These are phyloP conservation scores for Drosophila busckii DNA, from an alignment of 1,140 invertebrate genomes.

Conservation along the genomic window DNA sequence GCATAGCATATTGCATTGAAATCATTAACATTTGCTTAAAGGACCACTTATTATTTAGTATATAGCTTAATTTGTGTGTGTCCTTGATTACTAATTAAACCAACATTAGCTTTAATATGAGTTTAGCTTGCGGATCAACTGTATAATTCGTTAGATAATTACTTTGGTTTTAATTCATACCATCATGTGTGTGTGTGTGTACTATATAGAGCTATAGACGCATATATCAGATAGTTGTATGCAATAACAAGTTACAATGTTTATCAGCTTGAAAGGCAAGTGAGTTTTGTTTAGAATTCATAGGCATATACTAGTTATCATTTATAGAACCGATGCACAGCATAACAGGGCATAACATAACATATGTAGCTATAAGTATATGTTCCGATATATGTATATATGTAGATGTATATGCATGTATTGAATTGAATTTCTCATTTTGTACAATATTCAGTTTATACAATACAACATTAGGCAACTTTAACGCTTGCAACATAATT, in stretches of 20 bases:
- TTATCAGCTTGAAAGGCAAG: slow-evolving; percentile 24
- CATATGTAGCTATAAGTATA: slow-evolving; percentile 20
- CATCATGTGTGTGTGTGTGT: not conserved
- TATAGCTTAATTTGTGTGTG: slow-evolving; percentile 7
- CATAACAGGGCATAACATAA: slow-evolving; percentile 45
- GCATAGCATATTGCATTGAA: too few species aligned
- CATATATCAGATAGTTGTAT: slow-evolving; percentile 43
- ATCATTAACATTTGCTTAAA: too few species aligned
- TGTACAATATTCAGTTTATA: slow-evolving; percentile 25
- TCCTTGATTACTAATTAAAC: slow-evolving; percentile 48
- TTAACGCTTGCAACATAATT: slow-evolving; percentile 39
- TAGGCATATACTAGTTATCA: slow-evolving; percentile 38
- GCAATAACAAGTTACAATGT: slow-evolving; percentile 68
- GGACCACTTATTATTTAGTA: too few species aligned
- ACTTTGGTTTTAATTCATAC: slow-evolving; percentile 9
- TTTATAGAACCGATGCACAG: slow-evolving; percentile 55
- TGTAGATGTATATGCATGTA: slow-evolving; percentile 6
- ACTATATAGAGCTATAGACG: slow-evolving; percentile 43
- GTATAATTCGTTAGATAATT: slow-evolving; percentile 24
- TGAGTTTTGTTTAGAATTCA: slow-evolving; percentile 28
- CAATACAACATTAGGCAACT: slow-evolving; percentile 1
- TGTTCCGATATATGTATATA: slow-evolving; percentile 21
- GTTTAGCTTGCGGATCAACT: slow-evolving; percentile 23
- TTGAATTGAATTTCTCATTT: slow-evolving; percentile 4
- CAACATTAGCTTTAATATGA: slow-evolving; percentile 68